These are phyloP conservation scores for Eueremaeus valkanovi DNA, from an alignment of 2,888 invertebrate species.

Conservation along the genomic window DNA sequence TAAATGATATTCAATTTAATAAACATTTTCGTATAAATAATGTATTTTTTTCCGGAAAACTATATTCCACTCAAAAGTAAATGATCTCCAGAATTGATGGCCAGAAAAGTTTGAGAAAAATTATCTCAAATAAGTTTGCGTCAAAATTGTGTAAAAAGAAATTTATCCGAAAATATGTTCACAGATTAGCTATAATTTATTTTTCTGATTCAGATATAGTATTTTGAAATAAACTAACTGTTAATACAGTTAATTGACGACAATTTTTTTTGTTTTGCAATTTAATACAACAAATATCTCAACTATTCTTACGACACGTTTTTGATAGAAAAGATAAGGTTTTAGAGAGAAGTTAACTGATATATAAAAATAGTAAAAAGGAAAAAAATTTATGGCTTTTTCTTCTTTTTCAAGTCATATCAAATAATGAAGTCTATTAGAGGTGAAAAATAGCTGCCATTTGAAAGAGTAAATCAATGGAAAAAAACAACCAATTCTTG, in stretches of 20 bases:
- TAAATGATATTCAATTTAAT: too few species aligned
- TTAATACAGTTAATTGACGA: constrained; percentile 3
- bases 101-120: background rate
- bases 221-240: background rate
- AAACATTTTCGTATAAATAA: too few species aligned
- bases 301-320: background rate
- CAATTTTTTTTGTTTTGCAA: background rate
- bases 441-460: background rate
- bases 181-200: too few species aligned
- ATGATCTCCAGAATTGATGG: background rate
- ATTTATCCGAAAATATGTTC: too few species aligned
- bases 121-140: too few species aligned
- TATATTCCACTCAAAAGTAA: too few species aligned
- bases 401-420: background rate
- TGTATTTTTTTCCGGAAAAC: too few species aligned
- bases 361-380: background rate
- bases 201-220: too few species aligned
- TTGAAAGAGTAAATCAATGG: constrained; percentile 10
- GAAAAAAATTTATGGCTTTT: background rate
- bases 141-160: too few species aligned
- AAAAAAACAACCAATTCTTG: constrained; percentile 8
- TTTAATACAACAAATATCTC: background rate
- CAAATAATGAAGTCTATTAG: constrained; percentile 22
- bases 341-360: background rate
- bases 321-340: background rate